Percentiles rank a stretch among this genome's conserved stretches.
Conservation (phyloP, 2,113 vertebrate genomes). For the Dasypus novemcinctus region DNA sequence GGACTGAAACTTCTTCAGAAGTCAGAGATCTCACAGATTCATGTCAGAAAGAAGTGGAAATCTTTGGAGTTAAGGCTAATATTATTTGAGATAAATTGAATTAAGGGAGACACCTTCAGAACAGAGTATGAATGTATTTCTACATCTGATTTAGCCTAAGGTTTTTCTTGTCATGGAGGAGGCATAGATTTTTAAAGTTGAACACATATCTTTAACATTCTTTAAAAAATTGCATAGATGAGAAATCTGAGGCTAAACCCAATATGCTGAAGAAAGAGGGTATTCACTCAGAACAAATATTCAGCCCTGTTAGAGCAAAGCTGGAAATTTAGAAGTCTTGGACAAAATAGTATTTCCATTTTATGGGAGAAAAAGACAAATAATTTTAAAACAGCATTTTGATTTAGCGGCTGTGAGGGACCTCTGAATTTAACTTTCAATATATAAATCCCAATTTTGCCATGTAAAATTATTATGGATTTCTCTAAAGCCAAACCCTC, state of each 20-base stretch:
- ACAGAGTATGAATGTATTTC: neutral
- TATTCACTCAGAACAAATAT: constrained; percentile 66
- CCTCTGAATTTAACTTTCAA: constrained; percentile 79
- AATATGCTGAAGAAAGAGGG: constrained; percentile 75
- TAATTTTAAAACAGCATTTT: constrained; percentile 79
- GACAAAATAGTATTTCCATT: constrained; percentile 73
- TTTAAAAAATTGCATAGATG: constrained; percentile 76
- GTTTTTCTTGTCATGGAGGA: neutral
- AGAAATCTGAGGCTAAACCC: constrained; percentile 62
- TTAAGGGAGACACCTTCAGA: neutral
- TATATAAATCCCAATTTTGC: constrained; percentile 82
- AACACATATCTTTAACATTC: constrained; percentile 24
- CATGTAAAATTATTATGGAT: constrained; percentile 84
- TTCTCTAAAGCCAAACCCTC: constrained; percentile 82
- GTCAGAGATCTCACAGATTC: neutral
- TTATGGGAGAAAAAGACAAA: constrained; percentile 76
- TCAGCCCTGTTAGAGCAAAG: constrained; percentile 73
- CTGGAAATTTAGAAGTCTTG: constrained; percentile 74
- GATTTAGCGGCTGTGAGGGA: constrained; percentile 77
- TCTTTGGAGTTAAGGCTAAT: neutral
- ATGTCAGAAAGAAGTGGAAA: neutral
- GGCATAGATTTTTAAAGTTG: neutral
- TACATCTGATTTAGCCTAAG: neutral
- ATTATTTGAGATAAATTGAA: neutral
- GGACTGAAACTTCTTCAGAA: neutral